Evolutionary conservation across 2,797 vertebrate genomes (phyloP).

Genomic region (Gymnodraco acuticeps): DNA sequence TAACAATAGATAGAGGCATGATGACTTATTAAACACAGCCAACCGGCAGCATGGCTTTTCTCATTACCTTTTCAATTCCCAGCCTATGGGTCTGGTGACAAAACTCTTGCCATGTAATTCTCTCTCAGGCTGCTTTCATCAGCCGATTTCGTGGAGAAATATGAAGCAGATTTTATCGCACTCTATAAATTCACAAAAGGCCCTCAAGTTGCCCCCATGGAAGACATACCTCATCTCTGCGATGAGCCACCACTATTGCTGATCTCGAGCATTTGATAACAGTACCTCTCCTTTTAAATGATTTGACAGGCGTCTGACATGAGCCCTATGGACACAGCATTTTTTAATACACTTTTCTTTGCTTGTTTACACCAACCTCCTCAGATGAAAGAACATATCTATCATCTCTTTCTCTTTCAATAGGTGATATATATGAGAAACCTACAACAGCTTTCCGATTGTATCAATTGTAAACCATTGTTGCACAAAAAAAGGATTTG

Average conservation of each 20-base stretch:
- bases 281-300: constrained; percentile 83
- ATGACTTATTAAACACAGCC: constrained; percentile 86
- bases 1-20: constrained; percentile 83
- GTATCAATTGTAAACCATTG: constrained; percentile 60
- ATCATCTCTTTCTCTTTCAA: constrained; percentile 53
- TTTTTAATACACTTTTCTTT: constrained; percentile 85
- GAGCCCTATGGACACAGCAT: constrained; percentile 77
- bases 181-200: constrained; percentile 88
- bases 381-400: constrained; percentile 83
- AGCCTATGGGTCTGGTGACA: constrained; percentile 79
- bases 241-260: constrained; percentile 84
- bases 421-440: constrained; percentile 81
- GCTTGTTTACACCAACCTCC: constrained; percentile 88
- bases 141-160: constrained; percentile 85
- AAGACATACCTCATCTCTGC: constrained; percentile 84
- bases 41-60: constrained; percentile 84
- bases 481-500: constrained; percentile 34
- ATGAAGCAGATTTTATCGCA: constrained; percentile 87
- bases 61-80: constrained; percentile 84
- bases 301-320: constrained; percentile 90
- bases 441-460: constrained; percentile 70
- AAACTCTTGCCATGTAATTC: constrained; percentile 86
- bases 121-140: constrained; percentile 84
- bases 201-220: constrained; percentile 85
- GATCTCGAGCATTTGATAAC: constrained; percentile 89